A percentile compares a stretch with the other conserved stretches of the same genome.
Evolutionary conservation across 2,888 invertebrate genomes (phyloP).

Genomic region (Xanthorhoe spadicearia): DNA sequence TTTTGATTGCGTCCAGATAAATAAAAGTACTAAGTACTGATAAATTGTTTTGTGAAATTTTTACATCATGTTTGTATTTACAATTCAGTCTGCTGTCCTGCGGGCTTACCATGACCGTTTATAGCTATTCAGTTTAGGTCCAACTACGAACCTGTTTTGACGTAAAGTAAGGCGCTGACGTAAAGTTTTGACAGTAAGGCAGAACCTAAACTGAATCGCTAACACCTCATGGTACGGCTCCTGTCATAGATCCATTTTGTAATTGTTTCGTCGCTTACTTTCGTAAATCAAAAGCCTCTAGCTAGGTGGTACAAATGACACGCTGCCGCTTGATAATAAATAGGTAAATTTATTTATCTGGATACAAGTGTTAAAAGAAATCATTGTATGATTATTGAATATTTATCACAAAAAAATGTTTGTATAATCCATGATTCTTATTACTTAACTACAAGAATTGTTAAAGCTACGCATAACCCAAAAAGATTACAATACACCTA

Average conservation of each 20-base stretch:
- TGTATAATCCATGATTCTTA: constrained; percentile 16
- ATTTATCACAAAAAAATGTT: neutral
- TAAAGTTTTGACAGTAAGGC: too few relatives aligned
- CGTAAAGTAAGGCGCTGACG: too few relatives aligned
- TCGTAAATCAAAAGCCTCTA: neutral
- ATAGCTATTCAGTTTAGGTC: too few relatives aligned
- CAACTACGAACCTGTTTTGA: too few relatives aligned
- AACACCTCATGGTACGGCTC: too few relatives aligned
- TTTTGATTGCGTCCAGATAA: neutral
- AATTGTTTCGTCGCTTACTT: neutral
- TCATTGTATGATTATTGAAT: constrained; percentile 7
- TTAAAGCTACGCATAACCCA: constrained; percentile 34
- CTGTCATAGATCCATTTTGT: too few relatives aligned
- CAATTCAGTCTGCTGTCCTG: too few relatives aligned
- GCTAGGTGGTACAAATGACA: too few relatives aligned
- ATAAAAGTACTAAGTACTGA: neutral
- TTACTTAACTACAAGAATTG: constrained; percentile 23
- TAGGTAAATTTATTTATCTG: neutral
- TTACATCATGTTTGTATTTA: neutral
- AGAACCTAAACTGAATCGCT: too few relatives aligned
- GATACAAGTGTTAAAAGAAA: constrained; percentile 5
- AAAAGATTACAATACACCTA: constrained; percentile 42
- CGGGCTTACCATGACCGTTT: too few relatives aligned
- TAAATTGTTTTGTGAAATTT: too few relatives aligned
- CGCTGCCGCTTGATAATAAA: neutral